phyloP scores from a whole-genome alignment of 2,888 invertebrate species.

The Danaus chrysippus region DNA sequence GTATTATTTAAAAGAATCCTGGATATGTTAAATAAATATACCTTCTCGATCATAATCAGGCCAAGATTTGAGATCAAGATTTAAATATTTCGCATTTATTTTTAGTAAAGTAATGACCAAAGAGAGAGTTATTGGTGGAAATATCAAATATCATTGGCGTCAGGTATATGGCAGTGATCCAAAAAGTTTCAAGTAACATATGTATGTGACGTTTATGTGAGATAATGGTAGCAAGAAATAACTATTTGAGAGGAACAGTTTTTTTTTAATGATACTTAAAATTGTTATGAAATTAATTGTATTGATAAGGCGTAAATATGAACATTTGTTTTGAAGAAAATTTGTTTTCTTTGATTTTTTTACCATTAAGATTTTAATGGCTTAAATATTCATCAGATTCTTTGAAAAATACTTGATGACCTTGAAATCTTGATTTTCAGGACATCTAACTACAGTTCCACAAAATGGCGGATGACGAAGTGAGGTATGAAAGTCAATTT shows the following conservation, averaged over 20 bases:
- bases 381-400: too few species aligned
- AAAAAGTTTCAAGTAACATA: slow-evolving; percentile 49
- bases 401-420: slow-evolving; percentile 6
- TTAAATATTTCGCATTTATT: background rate
- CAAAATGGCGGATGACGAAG: slow-evolving; percentile 97
- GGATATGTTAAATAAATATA: background rate
- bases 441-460: slow-evolving; percentile 77
- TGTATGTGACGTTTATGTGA: slow-evolving; percentile 9
- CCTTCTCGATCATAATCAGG: slow-evolving; percentile 25
- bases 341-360: too few species aligned
- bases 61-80: slow-evolving; percentile 1
- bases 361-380: too few species aligned
- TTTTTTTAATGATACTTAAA: too few species aligned
- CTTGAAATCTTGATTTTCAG: slow-evolving; percentile 54
- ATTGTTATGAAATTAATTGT: too few species aligned
- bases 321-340: too few species aligned
- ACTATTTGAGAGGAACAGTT: background rate
- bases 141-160: slow-evolving; percentile 63
- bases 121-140: slow-evolving; percentile 1
- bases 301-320: too few species aligned
- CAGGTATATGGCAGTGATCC: slow-evolving; percentile 53
- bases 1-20: slow-evolving; percentile 1
- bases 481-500: slow-evolving; percentile 83
- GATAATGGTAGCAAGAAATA: background rate
- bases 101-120: background rate